These are phyloP conservation scores for Tragelaphus strepsiceros DNA, from an alignment of 2,113 vertebrate species.

Conservation along the genomic window DNA sequence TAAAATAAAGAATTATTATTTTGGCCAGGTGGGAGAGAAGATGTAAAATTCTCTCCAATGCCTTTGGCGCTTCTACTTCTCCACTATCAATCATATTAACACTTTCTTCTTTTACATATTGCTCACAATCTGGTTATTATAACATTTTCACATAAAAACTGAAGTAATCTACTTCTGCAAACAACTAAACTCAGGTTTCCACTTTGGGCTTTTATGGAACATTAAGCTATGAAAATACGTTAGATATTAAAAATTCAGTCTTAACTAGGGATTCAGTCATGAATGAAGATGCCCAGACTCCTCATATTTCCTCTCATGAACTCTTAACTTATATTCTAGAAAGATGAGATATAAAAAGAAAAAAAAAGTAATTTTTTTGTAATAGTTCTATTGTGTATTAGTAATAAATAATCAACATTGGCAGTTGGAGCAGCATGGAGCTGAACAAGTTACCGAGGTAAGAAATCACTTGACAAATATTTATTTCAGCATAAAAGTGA, in stretches of 20 bases:
- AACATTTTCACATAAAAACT: neutral
- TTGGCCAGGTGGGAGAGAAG: neutral
- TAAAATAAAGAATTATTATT: neutral
- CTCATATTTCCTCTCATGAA: neutral
- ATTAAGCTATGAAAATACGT: neutral
- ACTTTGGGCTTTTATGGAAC: neutral
- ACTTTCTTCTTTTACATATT: neutral
- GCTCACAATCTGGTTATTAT: neutral
- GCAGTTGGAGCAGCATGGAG: neutral
- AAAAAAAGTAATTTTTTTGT: neutral
- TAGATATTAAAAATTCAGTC: neutral
- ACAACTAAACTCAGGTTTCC: neutral
- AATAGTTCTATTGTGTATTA: neutral
- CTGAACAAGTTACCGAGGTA: neutral
- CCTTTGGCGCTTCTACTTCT: neutral
- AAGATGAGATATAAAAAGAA: neutral
- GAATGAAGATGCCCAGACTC: neutral
- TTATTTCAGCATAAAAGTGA: neutral
- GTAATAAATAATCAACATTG: neutral
- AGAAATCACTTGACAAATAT: neutral
- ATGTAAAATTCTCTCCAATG: neutral
- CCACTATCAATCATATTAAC: neutral
- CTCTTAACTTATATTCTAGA: neutral
- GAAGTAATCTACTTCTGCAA: neutral
- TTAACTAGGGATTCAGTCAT: neutral